Base-by-base conservation (phyloP, 1,140 invertebrate species). In the Zaprionus vittiger region DNA sequence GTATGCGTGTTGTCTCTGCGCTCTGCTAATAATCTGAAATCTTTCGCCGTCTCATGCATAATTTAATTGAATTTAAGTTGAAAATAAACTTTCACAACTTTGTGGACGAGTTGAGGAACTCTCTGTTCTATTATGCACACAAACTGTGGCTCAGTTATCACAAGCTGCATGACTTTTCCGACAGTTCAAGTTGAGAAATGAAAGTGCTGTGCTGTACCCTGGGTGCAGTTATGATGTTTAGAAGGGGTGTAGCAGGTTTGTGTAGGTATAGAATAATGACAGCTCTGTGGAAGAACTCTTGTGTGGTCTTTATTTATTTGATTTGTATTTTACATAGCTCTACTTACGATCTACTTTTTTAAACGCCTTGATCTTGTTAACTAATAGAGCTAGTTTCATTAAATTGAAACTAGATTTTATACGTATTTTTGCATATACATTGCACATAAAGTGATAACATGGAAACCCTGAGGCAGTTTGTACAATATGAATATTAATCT, bases 51-150 rank as follows among this genome's bases (percentile, higher is more conserved):
- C 17, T 54, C 26, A 71, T 55, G 60, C 77, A 77, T 67, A 73
- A 77, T 80, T 83, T 68, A 73, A 26, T 37, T 70, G 65, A 64
- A 63, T 81, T 77, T 70, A 67, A 49, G 61, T 67, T n/a, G 15
- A 3, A n/a, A 26, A 56, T 15, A 56, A 56, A 34, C 28, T 59
- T 34, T 59, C 26, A 4, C 47, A 24, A 52, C 47, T 52, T 52
- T 52, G 11, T 52, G 47, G 9, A 22, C 47, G 20, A 56, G 49
- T 64, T 64, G 17, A 2, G 2, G 3, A 4, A 24, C 26, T 49
- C 31, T 2, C 17, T 14, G 17, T 24, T 59, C 38, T 34, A 24
- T 57, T 24, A 34, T 59, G 26, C 12, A 44, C 24, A 66, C 31
- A 22, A 20, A 49, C 34, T 26, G 28, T 37, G 20, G 34, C 17